Conservation (phyloP, 2,888 invertebrate species). For the Xanthorhoe spadicearia region DNA sequence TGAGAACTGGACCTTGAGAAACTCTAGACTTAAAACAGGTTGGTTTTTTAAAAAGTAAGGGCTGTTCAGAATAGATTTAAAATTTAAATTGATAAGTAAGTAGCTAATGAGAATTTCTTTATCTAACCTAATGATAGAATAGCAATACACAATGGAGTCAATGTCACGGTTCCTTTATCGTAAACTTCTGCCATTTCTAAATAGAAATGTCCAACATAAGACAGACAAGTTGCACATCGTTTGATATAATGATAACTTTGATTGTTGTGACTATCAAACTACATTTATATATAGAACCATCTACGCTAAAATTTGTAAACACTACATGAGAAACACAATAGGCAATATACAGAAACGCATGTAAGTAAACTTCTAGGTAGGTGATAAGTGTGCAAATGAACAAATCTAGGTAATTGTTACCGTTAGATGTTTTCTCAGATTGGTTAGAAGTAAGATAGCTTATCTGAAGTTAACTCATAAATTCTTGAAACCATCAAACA, state of each 20-base stretch:
- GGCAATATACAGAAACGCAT: background rate
- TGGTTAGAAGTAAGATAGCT: background rate
- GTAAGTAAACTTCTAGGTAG: background rate
- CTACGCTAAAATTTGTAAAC: conserved; percentile 29
- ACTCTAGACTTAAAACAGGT: background rate
- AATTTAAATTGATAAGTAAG: background rate
- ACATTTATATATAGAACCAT: conserved; percentile 41
- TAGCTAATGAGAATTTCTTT: background rate
- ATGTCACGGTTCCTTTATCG: conserved; percentile 51
- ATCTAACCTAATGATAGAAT: background rate
- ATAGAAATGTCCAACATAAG: conserved; percentile 22
- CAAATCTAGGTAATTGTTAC: conserved; percentile 2
- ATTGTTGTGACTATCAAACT: conserved; percentile 54
- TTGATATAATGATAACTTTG: conserved; percentile 49
- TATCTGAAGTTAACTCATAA: background rate
- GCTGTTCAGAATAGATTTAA: background rate
- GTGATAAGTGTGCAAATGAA: background rate
- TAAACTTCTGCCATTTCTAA: conserved; percentile 36
- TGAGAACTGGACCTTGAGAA: conserved; percentile 13
- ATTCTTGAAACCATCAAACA: background rate
- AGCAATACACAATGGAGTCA: conserved; percentile 45
- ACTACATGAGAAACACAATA: conserved; percentile 2
- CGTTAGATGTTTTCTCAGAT: background rate
- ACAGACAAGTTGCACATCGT: conserved; percentile 15
- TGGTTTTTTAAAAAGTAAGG: background rate